Conservation (phyloP, 2,888 invertebrate genomes). For the Nomada flava region DNA sequence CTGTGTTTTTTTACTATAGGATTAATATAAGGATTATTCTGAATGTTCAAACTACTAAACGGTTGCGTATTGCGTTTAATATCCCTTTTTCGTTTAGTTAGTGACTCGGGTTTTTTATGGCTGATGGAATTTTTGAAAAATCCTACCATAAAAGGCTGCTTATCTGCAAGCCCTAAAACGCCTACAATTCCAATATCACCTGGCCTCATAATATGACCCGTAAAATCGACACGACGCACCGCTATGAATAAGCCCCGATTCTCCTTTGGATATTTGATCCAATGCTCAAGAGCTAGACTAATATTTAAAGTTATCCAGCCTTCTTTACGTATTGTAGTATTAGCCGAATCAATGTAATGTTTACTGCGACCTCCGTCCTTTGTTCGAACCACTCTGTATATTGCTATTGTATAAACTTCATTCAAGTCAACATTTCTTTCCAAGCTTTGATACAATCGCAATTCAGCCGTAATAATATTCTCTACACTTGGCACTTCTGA, state of each 20-base stretch:
- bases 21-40: constrained; percentile 78
- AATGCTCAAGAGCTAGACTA: constrained; percentile 89
- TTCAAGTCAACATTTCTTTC: constrained; percentile 83
- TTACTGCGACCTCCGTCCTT: constrained; percentile 88
- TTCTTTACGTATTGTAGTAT: constrained; percentile 89
- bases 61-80: background rate
- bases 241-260: constrained; percentile 94
- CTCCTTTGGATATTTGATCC: constrained; percentile 90
- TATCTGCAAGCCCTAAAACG: constrained; percentile 89
- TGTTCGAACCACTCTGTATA: constrained; percentile 87
- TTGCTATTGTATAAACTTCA: constrained; percentile 86
- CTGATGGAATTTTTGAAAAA: constrained; percentile 89
- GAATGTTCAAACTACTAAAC: constrained; percentile 21
- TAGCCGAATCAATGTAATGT: constrained; percentile 89
- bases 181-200: constrained; percentile 93
- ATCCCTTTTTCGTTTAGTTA: background rate
- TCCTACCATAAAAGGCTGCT: constrained; percentile 95
- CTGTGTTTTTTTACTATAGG: constrained; percentile 74
- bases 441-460: constrained; percentile 89
- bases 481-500: constrained; percentile 92
- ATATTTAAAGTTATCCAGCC: constrained; percentile 95
- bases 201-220: constrained; percentile 90
- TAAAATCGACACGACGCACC: constrained; percentile 85
- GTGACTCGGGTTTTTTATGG: constrained; percentile 84
- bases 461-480: constrained; percentile 91